Percentiles rank a stretch among this genome's conserved stretches.
Conservation (phyloP, 2,888 invertebrate species). For the Microctonus brassicae region DNA sequence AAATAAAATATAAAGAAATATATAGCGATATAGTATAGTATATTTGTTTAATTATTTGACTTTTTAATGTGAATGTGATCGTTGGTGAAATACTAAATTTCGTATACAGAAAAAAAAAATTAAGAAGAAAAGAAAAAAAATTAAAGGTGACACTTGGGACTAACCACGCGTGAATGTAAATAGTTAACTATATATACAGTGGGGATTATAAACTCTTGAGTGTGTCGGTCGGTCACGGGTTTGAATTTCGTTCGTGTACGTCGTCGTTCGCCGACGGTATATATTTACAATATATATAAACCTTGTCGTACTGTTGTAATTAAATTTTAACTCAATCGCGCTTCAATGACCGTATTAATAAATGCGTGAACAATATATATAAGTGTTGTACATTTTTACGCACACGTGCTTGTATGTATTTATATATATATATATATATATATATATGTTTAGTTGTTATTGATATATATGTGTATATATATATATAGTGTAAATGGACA, state of each 20-base stretch:
- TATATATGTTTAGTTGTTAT: slow-evolving; percentile 5
- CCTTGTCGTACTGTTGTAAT: slow-evolving; percentile 13
- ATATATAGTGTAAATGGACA: not conserved
- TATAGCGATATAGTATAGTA: too few species aligned
- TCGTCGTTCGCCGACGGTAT: not conserved
- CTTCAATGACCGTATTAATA: slow-evolving; percentile 30
- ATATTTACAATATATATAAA: not conserved
- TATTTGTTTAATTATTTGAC: too few species aligned
- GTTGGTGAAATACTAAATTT: too few species aligned
- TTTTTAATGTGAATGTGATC: too few species aligned
- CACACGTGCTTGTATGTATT: slow-evolving; percentile 24
- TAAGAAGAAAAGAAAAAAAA: not conserved
- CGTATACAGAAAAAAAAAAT: too few species aligned
- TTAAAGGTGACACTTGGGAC: not conserved
- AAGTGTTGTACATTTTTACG: not conserved
- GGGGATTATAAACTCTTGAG: not conserved
- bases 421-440: too few species aligned
- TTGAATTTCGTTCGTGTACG: not conserved
- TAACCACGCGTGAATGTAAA: not conserved
- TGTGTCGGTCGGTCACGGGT: not conserved
- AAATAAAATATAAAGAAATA: not conserved
- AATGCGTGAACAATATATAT: slow-evolving; percentile 15
- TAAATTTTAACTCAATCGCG: slow-evolving; percentile 29
- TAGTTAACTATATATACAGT: not conserved
- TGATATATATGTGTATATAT: slow-evolving; percentile 14